phyloP scores from a whole-genome alignment of 1,140 invertebrate species.

The Dendrolimus kikuchii region DNA sequence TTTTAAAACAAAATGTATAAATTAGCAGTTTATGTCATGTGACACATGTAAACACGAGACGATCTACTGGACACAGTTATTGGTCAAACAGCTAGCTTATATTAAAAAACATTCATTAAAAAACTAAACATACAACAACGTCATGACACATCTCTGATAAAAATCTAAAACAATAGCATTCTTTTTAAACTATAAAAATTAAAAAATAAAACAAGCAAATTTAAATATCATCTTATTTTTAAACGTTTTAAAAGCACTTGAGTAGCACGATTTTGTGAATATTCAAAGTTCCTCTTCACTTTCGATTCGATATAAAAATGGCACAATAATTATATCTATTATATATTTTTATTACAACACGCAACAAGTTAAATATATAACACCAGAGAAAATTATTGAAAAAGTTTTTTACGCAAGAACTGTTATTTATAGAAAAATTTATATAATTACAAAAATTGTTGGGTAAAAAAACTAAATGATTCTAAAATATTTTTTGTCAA shows the following conservation, averaged over 20 bases:
- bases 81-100: background rate
- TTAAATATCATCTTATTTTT: slow-evolving; percentile 55
- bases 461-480: slow-evolving; percentile 17
- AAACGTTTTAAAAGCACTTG: slow-evolving; percentile 61
- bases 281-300: slow-evolving; percentile 19
- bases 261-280: slow-evolving; percentile 45
- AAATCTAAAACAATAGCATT: slow-evolving; percentile 33
- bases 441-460: slow-evolving; percentile 13
- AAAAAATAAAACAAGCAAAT: slow-evolving; percentile 64
- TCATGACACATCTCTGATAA: slow-evolving; percentile 18
- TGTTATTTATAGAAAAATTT: slow-evolving; percentile 58
- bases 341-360: slow-evolving; percentile 48
- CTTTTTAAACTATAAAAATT: slow-evolving; percentile 26
- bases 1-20: too few relatives aligned
- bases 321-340: slow-evolving; percentile 49
- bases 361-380: slow-evolving; percentile 41
- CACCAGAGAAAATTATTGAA: slow-evolving; percentile 28
- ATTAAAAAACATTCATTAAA: slow-evolving; percentile 3
- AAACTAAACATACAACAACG: background rate
- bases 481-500: slow-evolving; percentile 5
- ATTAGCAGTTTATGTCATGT: too few relatives aligned
- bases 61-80: too few relatives aligned
- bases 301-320: slow-evolving; percentile 45
- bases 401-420: slow-evolving; percentile 24
- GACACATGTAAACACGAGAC: too few relatives aligned